Percentiles rank a stretch among this genome's conserved stretches.
phyloP scores from a whole-genome alignment of 1,140 invertebrate genomes.

The Cardiocondyla obscurior region DNA sequence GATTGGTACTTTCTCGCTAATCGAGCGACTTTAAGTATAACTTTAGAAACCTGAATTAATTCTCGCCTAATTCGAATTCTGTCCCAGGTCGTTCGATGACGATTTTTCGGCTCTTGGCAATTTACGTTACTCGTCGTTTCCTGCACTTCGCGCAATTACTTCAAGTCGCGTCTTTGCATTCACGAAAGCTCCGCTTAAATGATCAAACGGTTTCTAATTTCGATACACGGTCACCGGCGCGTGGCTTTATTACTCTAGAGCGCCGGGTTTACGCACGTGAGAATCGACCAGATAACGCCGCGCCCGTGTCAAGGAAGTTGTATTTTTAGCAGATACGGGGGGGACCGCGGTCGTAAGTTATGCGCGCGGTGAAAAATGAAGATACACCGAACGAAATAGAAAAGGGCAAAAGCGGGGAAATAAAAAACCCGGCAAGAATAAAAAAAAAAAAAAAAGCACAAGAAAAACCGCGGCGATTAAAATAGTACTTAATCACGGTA shows the following conservation, averaged over 20 bases:
- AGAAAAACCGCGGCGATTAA: too few relatives aligned
- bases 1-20: not conserved
- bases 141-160: not conserved
- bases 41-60: not conserved
- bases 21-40: not conserved
- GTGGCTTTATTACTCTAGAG: constrained; percentile 19
- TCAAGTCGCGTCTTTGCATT: not conserved
- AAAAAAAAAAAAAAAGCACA: not conserved
- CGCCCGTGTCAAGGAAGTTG: constrained; percentile 42
- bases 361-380: constrained; percentile 9
- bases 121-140: not conserved
- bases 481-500: too few relatives aligned
- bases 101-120: not conserved
- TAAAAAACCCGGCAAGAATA: constrained; percentile 17
- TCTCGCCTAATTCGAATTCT: not conserved
- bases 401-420: not conserved
- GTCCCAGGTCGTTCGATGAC: not conserved
- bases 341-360: not conserved
- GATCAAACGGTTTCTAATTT: constrained; percentile 44
- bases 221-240: constrained; percentile 16
- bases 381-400: not conserved
- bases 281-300: constrained; percentile 38
- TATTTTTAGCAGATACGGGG: constrained; percentile 45
- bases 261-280: constrained; percentile 42
- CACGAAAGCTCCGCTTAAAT: constrained; percentile 17